Conservation (phyloP, 2,888 invertebrate species). For the Ryuthela nishihirai region DNA sequence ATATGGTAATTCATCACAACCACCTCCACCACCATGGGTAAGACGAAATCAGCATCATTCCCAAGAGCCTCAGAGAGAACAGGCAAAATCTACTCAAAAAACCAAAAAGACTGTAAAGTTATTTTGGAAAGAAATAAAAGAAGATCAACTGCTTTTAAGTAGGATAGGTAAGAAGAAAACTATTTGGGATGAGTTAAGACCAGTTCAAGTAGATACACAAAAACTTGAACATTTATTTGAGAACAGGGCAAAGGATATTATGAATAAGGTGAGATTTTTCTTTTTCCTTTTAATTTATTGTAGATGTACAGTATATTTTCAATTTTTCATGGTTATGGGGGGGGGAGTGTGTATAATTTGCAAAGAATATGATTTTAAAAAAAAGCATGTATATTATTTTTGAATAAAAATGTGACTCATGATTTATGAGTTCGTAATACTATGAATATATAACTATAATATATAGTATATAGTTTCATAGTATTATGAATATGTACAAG, state of each 20-base stretch:
- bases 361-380: no score
- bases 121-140: slow-evolving; percentile 84
- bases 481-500: no score
- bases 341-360: no score
- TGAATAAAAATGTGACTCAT: no score
- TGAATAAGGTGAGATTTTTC: slow-evolving; percentile 24
- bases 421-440: no score
- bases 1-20: not conserved
- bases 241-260: slow-evolving; percentile 80
- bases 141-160: slow-evolving; percentile 43
- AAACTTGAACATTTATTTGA: slow-evolving; percentile 96
- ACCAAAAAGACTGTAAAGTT: slow-evolving; percentile 95
- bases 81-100: slow-evolving; percentile 46
- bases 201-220: slow-evolving; percentile 81
- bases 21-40: slow-evolving; percentile 12
- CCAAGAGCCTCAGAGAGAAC: slow-evolving; percentile 2
- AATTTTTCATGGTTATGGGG: no score
- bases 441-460: no score
- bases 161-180: slow-evolving; percentile 48
- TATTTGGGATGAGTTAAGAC: slow-evolving; percentile 87
- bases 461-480: no score
- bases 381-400: no score
- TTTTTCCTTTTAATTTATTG: no score
- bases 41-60: slow-evolving; percentile 20
- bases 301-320: no score